Percentiles rank a stretch among this genome's conserved stretches.
Evolutionary conservation across 2,888 invertebrate species (phyloP).

Genomic region (Willowsia nigromaculata): DNA sequence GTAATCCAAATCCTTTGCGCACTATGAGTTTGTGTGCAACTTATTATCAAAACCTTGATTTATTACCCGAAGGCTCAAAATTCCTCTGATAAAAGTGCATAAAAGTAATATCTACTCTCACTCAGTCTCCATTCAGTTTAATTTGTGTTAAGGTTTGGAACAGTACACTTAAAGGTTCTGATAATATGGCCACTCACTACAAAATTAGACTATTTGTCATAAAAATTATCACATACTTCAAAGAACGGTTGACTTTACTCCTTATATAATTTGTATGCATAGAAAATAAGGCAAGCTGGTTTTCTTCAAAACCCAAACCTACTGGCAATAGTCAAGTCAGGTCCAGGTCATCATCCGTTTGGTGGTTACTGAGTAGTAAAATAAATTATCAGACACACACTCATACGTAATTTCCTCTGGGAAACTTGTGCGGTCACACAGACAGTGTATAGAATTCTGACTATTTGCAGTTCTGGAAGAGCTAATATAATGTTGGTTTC

Average conservation of each 20-base stretch:
- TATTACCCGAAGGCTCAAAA: too few relatives aligned
- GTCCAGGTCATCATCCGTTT: constrained; percentile 62
- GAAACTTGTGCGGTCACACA: constrained; percentile 59
- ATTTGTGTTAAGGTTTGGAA: background rate
- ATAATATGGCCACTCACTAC: background rate
- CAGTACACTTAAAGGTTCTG: background rate
- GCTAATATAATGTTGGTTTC: too few relatives aligned
- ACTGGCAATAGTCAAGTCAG: constrained; percentile 10
- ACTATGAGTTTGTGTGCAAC: background rate
- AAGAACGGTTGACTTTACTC: background rate
- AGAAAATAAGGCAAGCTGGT: background rate
- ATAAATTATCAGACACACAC: constrained; percentile 64
- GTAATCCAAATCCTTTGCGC: background rate
- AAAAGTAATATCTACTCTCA: too few relatives aligned
- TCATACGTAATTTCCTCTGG: constrained; percentile 66
- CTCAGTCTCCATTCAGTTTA: too few relatives aligned
- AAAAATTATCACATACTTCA: background rate
- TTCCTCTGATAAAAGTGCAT: too few relatives aligned
- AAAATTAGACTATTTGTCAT: background rate
- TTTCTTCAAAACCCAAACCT: background rate
- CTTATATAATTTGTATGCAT: background rate
- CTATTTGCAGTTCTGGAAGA: background rate
- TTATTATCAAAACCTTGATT: too few relatives aligned
- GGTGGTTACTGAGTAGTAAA: constrained; percentile 55
- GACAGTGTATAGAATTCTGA: background rate